phyloP scores from a whole-genome alignment of 2,113 vertebrate genomes.

The Scalopus aquaticus region DNA sequence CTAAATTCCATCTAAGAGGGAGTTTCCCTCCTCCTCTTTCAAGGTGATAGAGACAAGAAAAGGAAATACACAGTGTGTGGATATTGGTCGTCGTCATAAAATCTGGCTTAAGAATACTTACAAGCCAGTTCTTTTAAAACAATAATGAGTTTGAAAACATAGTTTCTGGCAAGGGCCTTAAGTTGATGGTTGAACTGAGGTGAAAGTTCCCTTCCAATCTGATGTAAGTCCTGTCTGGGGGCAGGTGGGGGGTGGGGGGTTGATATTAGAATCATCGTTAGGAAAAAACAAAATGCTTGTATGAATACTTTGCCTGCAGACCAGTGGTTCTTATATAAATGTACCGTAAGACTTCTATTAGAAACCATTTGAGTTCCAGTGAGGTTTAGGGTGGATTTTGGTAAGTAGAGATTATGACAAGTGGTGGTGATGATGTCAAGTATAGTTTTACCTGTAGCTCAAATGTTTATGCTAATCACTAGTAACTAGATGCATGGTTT shows the following conservation, averaged over 20 bases:
- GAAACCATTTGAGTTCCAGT: background rate
- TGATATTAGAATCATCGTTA: background rate
- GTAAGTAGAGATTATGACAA: background rate
- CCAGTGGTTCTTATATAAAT: background rate
- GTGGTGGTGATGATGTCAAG: background rate
- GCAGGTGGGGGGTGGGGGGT: too few relatives aligned
- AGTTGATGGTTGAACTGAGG: background rate
- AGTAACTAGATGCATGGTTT: background rate
- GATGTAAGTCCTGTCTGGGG: background rate
- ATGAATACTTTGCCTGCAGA: background rate
- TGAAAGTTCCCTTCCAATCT: background rate
- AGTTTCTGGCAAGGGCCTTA: background rate
- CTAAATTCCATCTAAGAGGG: background rate
- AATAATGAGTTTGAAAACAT: background rate
- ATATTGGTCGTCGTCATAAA: background rate
- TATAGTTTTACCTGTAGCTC: background rate
- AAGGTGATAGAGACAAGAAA: background rate
- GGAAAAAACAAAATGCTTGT: background rate
- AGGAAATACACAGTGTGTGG: background rate
- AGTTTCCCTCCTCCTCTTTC: background rate
- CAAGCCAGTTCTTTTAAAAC: background rate
- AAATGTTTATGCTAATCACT: background rate
- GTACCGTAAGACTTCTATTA: too few relatives aligned
- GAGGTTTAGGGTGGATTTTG: background rate
- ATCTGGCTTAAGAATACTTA: background rate